phyloP scores from a whole-genome alignment of 2,888 invertebrate genomes.

The Eucera pruinosa region DNA sequence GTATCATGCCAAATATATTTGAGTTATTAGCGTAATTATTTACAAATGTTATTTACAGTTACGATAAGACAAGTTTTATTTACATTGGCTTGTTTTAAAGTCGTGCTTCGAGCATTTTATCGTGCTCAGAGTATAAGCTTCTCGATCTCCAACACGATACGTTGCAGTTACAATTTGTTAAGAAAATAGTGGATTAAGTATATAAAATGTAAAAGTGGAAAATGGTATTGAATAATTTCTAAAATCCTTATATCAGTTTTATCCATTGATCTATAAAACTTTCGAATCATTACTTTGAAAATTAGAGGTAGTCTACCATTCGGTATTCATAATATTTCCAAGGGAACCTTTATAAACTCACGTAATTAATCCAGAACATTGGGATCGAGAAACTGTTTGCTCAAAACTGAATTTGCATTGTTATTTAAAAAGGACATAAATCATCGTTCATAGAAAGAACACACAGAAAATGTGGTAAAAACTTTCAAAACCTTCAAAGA shows the following conservation, averaged over 20 bases:
- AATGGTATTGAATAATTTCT: no score
- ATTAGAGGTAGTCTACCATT: no score
- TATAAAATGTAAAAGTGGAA: no score
- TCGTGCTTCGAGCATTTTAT: conserved; percentile 43
- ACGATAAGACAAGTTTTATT: conserved; percentile 47
- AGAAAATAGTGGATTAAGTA: no score
- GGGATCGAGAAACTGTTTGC: conserved; percentile 41
- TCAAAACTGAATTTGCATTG: not conserved
- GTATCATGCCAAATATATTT: conserved; percentile 58
- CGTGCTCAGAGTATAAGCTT: conserved; percentile 29
- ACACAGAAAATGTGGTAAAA: conserved; percentile 2
- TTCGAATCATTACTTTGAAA: no score
- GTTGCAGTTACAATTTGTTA: not conserved
- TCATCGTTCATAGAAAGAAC: not conserved
- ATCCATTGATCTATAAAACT: no score
- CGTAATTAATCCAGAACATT: not conserved
- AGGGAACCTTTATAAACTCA: not conserved
- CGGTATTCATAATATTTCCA: not conserved
- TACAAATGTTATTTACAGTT: conserved; percentile 55
- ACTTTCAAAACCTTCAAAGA: no score
- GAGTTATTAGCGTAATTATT: conserved; percentile 25
- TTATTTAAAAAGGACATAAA: not conserved
- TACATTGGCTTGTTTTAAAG: conserved; percentile 45
- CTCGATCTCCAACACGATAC: conserved; percentile 16
- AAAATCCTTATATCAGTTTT: no score